phyloP scores from a whole-genome alignment of 2,888 invertebrate genomes.

The Unio pictorum region DNA sequence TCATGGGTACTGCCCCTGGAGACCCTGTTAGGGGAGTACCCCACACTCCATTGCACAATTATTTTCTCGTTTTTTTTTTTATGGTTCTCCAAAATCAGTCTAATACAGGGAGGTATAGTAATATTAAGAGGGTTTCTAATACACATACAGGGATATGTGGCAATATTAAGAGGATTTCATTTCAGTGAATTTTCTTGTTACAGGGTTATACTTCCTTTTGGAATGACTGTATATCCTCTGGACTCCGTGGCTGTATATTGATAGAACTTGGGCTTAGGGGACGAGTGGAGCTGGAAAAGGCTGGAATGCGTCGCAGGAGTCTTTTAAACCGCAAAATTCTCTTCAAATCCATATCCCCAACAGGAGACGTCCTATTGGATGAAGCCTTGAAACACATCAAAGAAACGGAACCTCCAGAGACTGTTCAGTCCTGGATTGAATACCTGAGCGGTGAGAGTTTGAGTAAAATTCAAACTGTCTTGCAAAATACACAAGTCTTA shows the following conservation, averaged over 20 bases:
- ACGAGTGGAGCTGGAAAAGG: slow-evolving; percentile 94
- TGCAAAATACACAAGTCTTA: background rate
- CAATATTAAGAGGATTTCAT: too few relatives aligned
- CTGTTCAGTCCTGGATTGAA: slow-evolving; percentile 99
- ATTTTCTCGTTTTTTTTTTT: too few relatives aligned
- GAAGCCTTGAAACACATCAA: slow-evolving; percentile 96
- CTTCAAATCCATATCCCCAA: slow-evolving; percentile 87
- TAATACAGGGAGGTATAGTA: too few relatives aligned
- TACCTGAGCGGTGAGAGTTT: slow-evolving; percentile 89
- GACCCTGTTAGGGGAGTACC: too few relatives aligned
- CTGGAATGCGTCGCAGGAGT: slow-evolving; percentile 92
- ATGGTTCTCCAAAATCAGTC: too few relatives aligned
- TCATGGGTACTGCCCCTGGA: too few relatives aligned
- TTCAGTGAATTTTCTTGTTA: slow-evolving; percentile 10
- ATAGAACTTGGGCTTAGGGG: slow-evolving; percentile 96
- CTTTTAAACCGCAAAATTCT: slow-evolving; percentile 87
- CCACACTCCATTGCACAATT: too few relatives aligned
- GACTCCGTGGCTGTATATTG: slow-evolving; percentile 96
- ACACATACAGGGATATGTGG: too few relatives aligned
- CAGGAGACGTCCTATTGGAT: slow-evolving; percentile 94
- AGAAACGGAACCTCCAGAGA: slow-evolving; percentile 97
- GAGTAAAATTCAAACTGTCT: background rate
- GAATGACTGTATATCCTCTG: slow-evolving; percentile 99
- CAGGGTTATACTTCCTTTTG: slow-evolving; percentile 86
- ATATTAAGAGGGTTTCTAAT: too few relatives aligned